Percentiles rank a stretch among this genome's conserved stretches.
Evolutionary conservation across 2,888 invertebrate species (phyloP).

Genomic region (Belgica antarctica): DNA sequence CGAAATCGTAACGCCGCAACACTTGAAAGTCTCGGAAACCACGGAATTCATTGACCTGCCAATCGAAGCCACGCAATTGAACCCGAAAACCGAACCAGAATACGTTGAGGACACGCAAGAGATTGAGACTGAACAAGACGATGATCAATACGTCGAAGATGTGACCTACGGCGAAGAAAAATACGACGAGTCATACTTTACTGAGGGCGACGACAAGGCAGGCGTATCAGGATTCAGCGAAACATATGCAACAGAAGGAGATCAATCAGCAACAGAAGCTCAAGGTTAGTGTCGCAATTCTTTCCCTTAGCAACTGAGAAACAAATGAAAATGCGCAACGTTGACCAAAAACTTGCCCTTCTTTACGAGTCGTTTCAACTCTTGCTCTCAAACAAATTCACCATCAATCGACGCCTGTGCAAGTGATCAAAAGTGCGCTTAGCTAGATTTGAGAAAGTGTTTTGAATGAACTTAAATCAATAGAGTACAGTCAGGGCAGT

Average conservation of each 20-base stretch:
- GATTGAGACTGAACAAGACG: conserved; percentile 62
- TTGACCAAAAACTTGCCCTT: background rate
- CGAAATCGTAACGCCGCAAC: conserved; percentile 36
- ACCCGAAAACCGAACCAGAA: conserved; percentile 66
- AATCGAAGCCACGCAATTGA: conserved; percentile 55
- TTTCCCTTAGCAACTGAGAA: background rate
- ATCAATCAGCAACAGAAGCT: conserved; percentile 55
- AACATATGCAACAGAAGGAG: conserved; percentile 50
- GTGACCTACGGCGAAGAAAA: conserved; percentile 66
- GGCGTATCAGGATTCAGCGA: conserved; percentile 48
- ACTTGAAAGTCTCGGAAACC: conserved; percentile 25
- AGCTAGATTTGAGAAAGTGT: background rate
- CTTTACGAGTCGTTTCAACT: conserved; percentile 26
- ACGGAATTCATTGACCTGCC: conserved; percentile 55
- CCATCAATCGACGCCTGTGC: background rate
- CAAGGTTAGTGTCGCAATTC: conserved; percentile 54
- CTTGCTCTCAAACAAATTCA: conserved; percentile 29
- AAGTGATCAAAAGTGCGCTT: background rate
- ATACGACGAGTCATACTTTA: conserved; percentile 56
- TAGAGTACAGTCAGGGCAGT: background rate
- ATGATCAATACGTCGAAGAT: conserved; percentile 65
- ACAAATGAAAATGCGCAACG: background rate
- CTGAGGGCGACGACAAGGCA: conserved; percentile 54
- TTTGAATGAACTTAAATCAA: background rate
- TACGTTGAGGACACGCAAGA: conserved; percentile 63